Conservation (phyloP, 2,888 invertebrate genomes). For the Sturmia bella region DNA sequence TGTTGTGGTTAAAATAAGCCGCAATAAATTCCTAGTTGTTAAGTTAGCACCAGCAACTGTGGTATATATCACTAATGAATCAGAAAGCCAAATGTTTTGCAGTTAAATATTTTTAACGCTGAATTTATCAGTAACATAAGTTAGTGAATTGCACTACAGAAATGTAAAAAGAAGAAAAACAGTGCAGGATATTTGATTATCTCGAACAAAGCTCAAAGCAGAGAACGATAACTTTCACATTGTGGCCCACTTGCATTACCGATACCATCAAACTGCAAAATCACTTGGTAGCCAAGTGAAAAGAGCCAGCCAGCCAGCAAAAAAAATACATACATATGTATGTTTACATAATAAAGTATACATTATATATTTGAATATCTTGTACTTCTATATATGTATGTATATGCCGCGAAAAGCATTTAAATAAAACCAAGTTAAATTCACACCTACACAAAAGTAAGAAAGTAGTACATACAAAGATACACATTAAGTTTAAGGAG, state of each 20-base stretch:
- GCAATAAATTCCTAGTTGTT: no score
- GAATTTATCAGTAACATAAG: no score
- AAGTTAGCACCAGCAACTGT: no score
- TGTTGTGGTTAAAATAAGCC: no score
- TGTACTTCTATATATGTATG: conserved; percentile 2
- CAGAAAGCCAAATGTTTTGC: no score
- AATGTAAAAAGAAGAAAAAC: no score
- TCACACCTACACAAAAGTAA: conserved; percentile 45
- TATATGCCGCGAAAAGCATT: conserved; percentile 10
- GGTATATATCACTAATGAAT: no score
- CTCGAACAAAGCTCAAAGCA: no score
- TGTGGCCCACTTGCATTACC: background rate
- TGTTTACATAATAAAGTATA: background rate
- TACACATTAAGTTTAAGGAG: conserved; percentile 39
- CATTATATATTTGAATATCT: conserved; percentile 1
- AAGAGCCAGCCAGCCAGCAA: conserved; percentile 1
- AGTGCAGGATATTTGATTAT: no score
- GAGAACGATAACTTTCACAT: no score
- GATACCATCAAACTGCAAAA: conserved; percentile 9
- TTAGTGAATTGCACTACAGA: no score
- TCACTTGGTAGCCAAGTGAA: conserved; percentile 32
- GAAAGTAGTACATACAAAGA: conserved; percentile 43
- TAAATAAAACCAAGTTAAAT: conserved; percentile 28
- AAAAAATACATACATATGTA: background rate
- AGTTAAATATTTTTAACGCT: no score